Evolutionary conservation across 2,113 vertebrate genomes (phyloP).

Genomic region (Echinops telfairi): DNA sequence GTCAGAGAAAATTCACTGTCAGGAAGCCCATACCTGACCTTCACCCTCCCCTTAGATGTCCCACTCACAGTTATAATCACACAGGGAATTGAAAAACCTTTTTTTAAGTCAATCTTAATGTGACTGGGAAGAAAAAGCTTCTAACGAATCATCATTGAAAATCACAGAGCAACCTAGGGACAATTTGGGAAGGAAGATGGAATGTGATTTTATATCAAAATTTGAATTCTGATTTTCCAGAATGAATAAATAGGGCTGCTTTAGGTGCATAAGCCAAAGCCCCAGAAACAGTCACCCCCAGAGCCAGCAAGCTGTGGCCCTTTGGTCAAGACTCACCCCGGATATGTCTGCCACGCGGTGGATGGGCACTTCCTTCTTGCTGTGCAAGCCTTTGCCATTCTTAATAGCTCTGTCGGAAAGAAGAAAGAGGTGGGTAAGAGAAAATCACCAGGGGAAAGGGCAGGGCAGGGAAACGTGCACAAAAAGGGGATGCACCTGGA

Average conservation of each 20-base stretch:
- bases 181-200: background rate
- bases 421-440: slow-evolving; percentile 7
- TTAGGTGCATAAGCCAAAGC: background rate
- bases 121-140: slow-evolving; percentile 33
- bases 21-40: slow-evolving; percentile 39
- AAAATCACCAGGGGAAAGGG: background rate
- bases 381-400: slow-evolving; percentile 98
- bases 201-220: slow-evolving; percentile 11
- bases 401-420: slow-evolving; percentile 93
- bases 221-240: slow-evolving; percentile 50
- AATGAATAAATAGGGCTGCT: slow-evolving; percentile 38
- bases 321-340: slow-evolving; percentile 89
- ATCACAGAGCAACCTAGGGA: slow-evolving; percentile 53
- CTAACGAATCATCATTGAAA: slow-evolving; percentile 42
- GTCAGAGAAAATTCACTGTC: slow-evolving; percentile 45
- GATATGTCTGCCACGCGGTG: slow-evolving; percentile 98
- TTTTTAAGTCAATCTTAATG: slow-evolving; percentile 32
- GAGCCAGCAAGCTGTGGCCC: background rate
- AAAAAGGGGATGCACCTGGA: background rate
- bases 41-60: slow-evolving; percentile 11
- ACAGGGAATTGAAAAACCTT: background rate
- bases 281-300: slow-evolving; percentile 8
- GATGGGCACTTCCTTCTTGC: slow-evolving; percentile 99
- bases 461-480: too few species aligned
- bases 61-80: slow-evolving; percentile 30